Evolutionary conservation across 2,797 vertebrate genomes (phyloP).

Genomic region (Sebastes matsubarae): DNA sequence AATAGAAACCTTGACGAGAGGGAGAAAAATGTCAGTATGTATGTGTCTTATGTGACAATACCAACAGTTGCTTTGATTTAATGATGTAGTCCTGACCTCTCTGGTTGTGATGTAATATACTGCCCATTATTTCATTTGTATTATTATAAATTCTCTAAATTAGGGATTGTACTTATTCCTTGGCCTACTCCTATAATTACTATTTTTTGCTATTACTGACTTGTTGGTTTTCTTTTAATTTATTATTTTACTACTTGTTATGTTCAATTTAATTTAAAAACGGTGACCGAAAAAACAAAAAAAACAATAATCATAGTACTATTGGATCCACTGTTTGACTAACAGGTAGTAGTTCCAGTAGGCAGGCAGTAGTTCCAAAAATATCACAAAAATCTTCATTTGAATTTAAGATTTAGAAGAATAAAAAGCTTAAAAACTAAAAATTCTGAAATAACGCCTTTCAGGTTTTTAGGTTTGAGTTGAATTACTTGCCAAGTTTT

Average conservation of each 20-base stretch:
- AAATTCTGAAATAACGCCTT: background rate
- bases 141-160: background rate
- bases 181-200: background rate
- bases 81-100: background rate
- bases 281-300: background rate
- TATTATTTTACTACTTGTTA: background rate
- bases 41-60: background rate
- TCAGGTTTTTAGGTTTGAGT: background rate
- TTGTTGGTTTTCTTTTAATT: background rate
- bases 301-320: constrained; percentile 8
- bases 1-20: constrained; percentile 82
- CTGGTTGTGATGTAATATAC: background rate
- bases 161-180: background rate
- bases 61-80: background rate
- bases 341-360: background rate
- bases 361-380: background rate
- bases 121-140: background rate
- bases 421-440: background rate
- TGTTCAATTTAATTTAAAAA: background rate
- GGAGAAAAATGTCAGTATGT: constrained; percentile 6
- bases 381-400: background rate
- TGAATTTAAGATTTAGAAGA: background rate
- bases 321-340: background rate
- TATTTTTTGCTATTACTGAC: background rate
- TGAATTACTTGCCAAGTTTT: background rate